phyloP scores from a whole-genome alignment of 1,140 invertebrate genomes.

The Meteorus sp. region DNA sequence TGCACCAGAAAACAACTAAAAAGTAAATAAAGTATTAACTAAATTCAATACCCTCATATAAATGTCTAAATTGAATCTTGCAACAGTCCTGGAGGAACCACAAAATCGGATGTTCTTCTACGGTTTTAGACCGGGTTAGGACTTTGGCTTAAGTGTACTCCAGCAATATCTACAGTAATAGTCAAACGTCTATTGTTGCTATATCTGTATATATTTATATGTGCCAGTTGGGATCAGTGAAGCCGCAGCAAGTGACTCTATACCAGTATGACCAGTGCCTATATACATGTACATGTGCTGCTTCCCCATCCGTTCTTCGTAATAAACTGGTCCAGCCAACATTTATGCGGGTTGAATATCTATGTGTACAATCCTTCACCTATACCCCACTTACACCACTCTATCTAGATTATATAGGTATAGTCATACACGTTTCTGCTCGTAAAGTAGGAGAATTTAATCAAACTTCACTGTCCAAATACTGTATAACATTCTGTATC shows the following conservation, averaged over 20 bases:
- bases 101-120: conserved; percentile 35
- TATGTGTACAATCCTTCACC: too few relatives aligned
- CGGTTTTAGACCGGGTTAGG: conserved; percentile 13
- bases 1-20: too few relatives aligned
- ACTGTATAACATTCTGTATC: conserved; percentile 18
- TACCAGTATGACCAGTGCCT: too few relatives aligned
- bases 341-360: background rate
- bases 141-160: conserved; percentile 8
- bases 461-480: conserved; percentile 36
- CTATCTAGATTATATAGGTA: background rate
- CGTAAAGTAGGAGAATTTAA: conserved; percentile 43
- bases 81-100: conserved; percentile 4
- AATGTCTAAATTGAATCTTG: conserved; percentile 12
- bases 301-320: conserved; percentile 3
- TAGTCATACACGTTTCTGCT: conserved; percentile 27
- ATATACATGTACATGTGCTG: background rate
- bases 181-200: too few relatives aligned
- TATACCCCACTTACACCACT: background rate
- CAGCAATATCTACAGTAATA: background rate
- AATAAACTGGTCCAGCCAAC: conserved; percentile 1
- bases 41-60: too few relatives aligned
- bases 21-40: too few relatives aligned
- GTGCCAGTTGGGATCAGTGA: conserved; percentile 8
- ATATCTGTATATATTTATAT: too few relatives aligned
- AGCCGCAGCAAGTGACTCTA: conserved; percentile 13